Evolutionary conservation across 1,140 invertebrate species (phyloP).

Genomic region (Aphaenogaster rudis): DNA sequence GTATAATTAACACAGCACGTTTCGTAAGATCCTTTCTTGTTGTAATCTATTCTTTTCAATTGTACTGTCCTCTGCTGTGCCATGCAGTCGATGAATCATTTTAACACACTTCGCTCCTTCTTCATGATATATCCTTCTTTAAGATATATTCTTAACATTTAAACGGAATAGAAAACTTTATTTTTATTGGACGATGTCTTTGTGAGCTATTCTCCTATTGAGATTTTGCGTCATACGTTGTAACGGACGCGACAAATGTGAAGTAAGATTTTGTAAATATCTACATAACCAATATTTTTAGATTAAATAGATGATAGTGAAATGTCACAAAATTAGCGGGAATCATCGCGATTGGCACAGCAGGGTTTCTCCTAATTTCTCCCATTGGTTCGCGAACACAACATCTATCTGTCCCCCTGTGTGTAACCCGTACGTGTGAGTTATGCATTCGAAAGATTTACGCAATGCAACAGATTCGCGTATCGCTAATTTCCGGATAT

Average conservation of each 20-base stretch:
- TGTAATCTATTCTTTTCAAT: conserved; percentile 46
- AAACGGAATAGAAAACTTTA: neutral
- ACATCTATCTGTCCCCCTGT: conserved; percentile 54
- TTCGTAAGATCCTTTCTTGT: conserved; percentile 54
- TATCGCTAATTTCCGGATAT: conserved; percentile 67
- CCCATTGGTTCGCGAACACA: neutral
- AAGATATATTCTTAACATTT: neutral
- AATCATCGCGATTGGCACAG: conserved; percentile 51
- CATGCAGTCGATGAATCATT: conserved; percentile 33
- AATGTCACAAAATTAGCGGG: conserved; percentile 27
- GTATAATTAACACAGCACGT: conserved; percentile 61
- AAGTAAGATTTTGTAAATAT: conserved; percentile 42
- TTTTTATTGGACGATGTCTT: conserved; percentile 15
- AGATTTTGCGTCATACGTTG: neutral
- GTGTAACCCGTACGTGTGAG: conserved; percentile 56
- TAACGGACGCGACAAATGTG: neutral
- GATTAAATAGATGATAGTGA: neutral
- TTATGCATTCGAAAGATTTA: conserved; percentile 62
- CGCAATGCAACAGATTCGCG: conserved; percentile 62
- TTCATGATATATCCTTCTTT: neutral
- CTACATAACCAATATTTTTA: neutral
- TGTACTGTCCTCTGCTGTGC: conserved; percentile 65
- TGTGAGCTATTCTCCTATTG: neutral
- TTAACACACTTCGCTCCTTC: conserved; percentile 38
- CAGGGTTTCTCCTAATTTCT: conserved; percentile 46